Base-by-base conservation (phyloP, 2,888 invertebrate species). In the Sinodicranocentrus sp. region DNA sequence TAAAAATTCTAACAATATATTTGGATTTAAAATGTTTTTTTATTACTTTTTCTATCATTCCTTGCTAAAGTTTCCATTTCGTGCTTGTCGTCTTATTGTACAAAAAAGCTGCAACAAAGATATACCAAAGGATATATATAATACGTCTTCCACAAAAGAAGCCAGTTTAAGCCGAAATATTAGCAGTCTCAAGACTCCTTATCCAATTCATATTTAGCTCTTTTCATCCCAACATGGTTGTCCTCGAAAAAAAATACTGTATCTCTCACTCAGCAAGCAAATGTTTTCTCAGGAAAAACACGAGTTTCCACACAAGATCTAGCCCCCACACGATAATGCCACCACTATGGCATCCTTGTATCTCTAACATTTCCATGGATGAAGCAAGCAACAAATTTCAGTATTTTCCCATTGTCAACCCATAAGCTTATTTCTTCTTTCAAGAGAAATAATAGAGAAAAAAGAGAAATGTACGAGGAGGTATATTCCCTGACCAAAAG, bases 401-500 rank as follows among this genome's bases (percentile, higher is more conserved):
- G 19, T 19, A 52, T 52, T 52, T 52, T 52, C 52, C 52, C 19
- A 17, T 52, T 52, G 52, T 52, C 52, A 52, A 44, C 44, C 44
- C 44, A n/a, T 13, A 44, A n/a, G 15, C n/a, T 44, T 44, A 13
- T 44, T 44, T n/a, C n/a, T 3, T 52, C 52, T 19, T 19, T 17
- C 19, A 59, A 25, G 2, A 2, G 5, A 25, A 59, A 21, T 10
- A 21, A 54, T n/a, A 52, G 19, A 52, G 52, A 52, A 19, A n/a
- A 52, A 52, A 19, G 19, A n/a, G 19, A 59, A 59, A 23, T 15
- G 25, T 25, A 59, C 13, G 33, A 19, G 10, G 8, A 63, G 8
- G 33, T 63, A 33, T 63, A 63, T 63, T 63, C 28, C 33, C 33
- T 63, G 63, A 63, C 52, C 52, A 63, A 63, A 63, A 25, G 25